A percentile compares a stretch with the other conserved stretches of the same genome.
Conservation (phyloP, 2,888 invertebrate genomes). For the Chelonus formosanus region DNA sequence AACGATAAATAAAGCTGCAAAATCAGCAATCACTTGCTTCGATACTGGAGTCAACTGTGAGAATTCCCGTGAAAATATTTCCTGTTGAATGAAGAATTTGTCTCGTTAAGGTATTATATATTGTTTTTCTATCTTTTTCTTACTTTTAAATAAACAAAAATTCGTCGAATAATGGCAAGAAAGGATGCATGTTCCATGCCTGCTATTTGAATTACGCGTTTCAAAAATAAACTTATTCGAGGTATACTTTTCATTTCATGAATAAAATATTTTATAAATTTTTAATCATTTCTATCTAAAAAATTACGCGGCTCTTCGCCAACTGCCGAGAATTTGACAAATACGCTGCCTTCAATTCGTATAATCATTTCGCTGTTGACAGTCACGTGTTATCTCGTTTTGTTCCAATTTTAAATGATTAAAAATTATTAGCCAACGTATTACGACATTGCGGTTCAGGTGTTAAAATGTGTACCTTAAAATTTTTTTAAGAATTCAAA, state of each 20-base stretch:
- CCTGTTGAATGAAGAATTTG: conserved; percentile 21
- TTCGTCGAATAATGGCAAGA: conserved; percentile 43
- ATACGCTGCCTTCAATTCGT: conserved; percentile 32
- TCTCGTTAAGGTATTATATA: too few relatives aligned
- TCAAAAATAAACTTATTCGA: conserved; percentile 1
- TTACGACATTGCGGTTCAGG: not conserved
- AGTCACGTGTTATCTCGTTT: conserved; percentile 33
- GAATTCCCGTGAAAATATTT: conserved; percentile 37
- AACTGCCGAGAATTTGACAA: conserved; percentile 43
- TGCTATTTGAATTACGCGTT: conserved; percentile 7
- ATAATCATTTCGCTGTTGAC: conserved; percentile 14
- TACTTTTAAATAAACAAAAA: conserved; percentile 49
- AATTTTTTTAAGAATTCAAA: too few relatives aligned
- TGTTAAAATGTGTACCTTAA: not conserved
- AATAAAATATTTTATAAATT: conserved; percentile 36
- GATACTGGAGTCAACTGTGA: conserved; percentile 35
- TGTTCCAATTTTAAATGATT: conserved; percentile 9
- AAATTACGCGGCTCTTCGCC: conserved; percentile 26
- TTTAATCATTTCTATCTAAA: conserved; percentile 9
- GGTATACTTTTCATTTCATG: conserved; percentile 20
- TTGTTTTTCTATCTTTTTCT: not conserved
- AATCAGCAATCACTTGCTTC: conserved; percentile 42
- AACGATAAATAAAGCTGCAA: conserved; percentile 46
- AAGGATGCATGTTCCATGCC: conserved; percentile 49
- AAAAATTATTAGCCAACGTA: not conserved